Base-by-base conservation (phyloP, 2,888 invertebrate species). In the Plemyria rubiginata region DNA sequence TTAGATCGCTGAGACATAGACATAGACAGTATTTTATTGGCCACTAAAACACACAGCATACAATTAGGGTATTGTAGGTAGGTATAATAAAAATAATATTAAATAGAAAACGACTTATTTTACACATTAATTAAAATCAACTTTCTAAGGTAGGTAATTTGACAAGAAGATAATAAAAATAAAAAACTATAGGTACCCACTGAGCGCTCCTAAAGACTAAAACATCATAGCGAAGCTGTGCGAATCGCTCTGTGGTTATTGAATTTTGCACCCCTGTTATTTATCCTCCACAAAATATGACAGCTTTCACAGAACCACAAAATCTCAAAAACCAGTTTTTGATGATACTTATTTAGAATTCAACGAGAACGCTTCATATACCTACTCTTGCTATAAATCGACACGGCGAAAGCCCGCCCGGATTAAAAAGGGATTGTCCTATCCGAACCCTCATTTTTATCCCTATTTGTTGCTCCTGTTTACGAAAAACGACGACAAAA, bases 341-440 rank as follows among this genome's bases (percentile, higher is more conserved):
- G 11, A 36, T 49, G 15, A 32, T 71, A 71, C 73, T 71, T 79
- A 82, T 81, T 79, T 78, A 79, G 72, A 80, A 79, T 81, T 78
- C 76, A 78, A 77, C 73, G 72, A 73, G 77, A 73, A 75, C 73
- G 72, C 75, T 72, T 67, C 7, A 15, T 50, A 32, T 50, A 32
- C 29, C 28, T 41, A 62, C 59, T 32, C 16, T 41, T 16, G 54
- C 55, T 63, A 80, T 79, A 36, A 82, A 81, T 76, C 72, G 77
- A 77, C 78, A 76, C 71, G 75, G 72, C 74, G 77, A 80, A 75
- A 75, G 74, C 79, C 77, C 78, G 76, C 56, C 63, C 79, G 82
- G 85, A 85, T 87, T 86, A 85, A 85, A 85, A 81, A 79, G 82
- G 85, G 84, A 84, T 82, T 77, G 83, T 78, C 76, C 75, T 73